phyloP scores from a whole-genome alignment of 1,140 invertebrate genomes.

The Orius insidiosus region DNA sequence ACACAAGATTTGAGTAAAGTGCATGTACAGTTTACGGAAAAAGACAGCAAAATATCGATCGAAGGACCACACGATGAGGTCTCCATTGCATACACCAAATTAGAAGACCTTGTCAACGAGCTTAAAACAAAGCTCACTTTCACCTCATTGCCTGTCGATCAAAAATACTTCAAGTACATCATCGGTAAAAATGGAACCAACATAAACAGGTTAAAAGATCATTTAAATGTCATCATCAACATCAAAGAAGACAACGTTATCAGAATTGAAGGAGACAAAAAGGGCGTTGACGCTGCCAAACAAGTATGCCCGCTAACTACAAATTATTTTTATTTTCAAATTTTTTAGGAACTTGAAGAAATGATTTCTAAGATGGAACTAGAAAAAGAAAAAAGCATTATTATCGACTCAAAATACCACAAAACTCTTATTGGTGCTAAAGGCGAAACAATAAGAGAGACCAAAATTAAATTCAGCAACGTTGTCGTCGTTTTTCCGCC shows the following conservation, averaged over 20 bases:
- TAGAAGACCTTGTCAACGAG: conserved; percentile 66
- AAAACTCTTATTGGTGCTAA: conserved; percentile 82
- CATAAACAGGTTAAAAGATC: conserved; percentile 82
- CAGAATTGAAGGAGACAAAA: conserved; percentile 78
- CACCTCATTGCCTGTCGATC: conserved; percentile 62
- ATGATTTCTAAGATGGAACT: conserved; percentile 84
- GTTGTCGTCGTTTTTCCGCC: conserved; percentile 93
- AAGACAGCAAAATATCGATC: conserved; percentile 80
- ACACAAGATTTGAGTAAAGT: conserved; percentile 76
- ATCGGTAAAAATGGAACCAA: conserved; percentile 90
- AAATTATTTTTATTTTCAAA: not conserved
- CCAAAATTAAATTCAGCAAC: conserved; percentile 73
- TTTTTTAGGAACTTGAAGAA: conserved; percentile 49
- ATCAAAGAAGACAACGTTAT: conserved; percentile 69
- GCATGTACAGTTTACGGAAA: conserved; percentile 88
- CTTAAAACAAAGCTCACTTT: conserved; percentile 51
- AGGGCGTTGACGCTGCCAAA: conserved; percentile 70
- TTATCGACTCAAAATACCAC: conserved; percentile 92
- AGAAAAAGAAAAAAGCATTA: conserved; percentile 84
- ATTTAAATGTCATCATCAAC: conserved; percentile 75
- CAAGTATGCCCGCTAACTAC: too few relatives aligned
- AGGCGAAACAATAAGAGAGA: conserved; percentile 85
- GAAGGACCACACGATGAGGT: conserved; percentile 94
- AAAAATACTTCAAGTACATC: conserved; percentile 89
- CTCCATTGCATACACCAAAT: conserved; percentile 57